Evolutionary conservation across 1,140 invertebrate species (phyloP).

Genomic region (Pristionchus pacificus): DNA sequence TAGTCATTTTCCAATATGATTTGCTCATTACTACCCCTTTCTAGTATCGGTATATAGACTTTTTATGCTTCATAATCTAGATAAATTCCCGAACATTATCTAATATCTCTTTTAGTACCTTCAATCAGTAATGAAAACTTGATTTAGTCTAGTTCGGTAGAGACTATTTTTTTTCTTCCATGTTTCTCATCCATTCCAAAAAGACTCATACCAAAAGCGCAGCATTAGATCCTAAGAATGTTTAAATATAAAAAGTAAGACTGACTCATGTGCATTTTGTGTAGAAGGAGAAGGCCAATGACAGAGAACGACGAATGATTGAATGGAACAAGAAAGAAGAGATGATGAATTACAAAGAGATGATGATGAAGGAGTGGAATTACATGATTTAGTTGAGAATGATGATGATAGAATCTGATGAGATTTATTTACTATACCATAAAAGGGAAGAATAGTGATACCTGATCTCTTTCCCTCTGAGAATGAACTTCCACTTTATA

Average conservation of each 20-base stretch:
- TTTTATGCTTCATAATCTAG: no score
- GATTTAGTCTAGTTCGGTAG: no score
- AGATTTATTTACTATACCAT: neutral
- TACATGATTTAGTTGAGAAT: constrained; percentile 18
- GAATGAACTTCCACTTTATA: constrained; percentile 9
- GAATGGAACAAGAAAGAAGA: constrained; percentile 15
- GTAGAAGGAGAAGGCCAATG: constrained; percentile 9
- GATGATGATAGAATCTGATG: constrained; percentile 2
- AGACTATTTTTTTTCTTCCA: no score
- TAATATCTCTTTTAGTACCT: no score
- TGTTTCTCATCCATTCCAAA: no score
- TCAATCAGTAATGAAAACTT: no score
- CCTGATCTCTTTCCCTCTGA: neutral
- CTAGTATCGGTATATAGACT: no score
- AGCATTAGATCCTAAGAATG: no score
- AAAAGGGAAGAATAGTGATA: neutral
- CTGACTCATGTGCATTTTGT: constrained; percentile 18
- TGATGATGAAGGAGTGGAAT: constrained; percentile 15
- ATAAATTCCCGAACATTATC: no score
- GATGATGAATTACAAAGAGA: constrained; percentile 9
- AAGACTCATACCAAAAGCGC: no score
- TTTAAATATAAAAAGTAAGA: neutral
- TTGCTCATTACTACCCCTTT: no score
- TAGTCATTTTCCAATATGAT: no score
- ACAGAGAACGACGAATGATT: constrained; percentile 1